A percentile compares a stretch with the other conserved stretches of the same genome.
Conservation (phyloP, 2,888 invertebrate genomes). For the Hyles lineata region DNA sequence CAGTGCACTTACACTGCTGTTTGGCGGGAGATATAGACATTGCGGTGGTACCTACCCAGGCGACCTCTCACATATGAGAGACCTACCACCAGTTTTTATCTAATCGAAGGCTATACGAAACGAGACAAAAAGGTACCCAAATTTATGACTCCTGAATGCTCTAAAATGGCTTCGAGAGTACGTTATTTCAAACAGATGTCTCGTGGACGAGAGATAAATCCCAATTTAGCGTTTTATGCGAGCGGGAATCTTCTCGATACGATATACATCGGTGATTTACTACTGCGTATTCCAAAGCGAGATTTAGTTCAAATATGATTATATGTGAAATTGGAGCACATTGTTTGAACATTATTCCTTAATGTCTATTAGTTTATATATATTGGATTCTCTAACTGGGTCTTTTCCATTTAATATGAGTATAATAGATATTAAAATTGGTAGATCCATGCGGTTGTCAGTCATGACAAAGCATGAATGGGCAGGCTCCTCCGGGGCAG, state of each 20-base stretch:
- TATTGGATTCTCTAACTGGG: no score
- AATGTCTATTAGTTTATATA: background rate
- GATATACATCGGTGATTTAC: background rate
- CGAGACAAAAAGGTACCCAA: background rate
- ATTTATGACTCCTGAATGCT: background rate
- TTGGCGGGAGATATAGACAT: no score
- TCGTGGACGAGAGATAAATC: background rate
- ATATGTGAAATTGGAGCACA: background rate
- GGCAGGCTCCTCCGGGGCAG: no score
- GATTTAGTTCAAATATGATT: background rate
- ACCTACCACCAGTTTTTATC: no score
- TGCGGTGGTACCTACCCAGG: no score
- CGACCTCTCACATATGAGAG: no score
- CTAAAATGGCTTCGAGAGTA: background rate
- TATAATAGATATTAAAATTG: no score
- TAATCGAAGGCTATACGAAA: no score
- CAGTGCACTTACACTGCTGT: no score
- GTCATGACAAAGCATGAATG: no score
- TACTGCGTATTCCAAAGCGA: background rate
- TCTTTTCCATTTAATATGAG: no score
- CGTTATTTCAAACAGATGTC: slow-evolving; percentile 1
- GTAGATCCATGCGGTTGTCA: no score
- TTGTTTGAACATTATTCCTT: background rate
- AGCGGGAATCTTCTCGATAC: background rate
- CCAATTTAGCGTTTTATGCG: background rate